Conservation (phyloP, 2,113 vertebrate species). For the Garra rufa region DNA sequence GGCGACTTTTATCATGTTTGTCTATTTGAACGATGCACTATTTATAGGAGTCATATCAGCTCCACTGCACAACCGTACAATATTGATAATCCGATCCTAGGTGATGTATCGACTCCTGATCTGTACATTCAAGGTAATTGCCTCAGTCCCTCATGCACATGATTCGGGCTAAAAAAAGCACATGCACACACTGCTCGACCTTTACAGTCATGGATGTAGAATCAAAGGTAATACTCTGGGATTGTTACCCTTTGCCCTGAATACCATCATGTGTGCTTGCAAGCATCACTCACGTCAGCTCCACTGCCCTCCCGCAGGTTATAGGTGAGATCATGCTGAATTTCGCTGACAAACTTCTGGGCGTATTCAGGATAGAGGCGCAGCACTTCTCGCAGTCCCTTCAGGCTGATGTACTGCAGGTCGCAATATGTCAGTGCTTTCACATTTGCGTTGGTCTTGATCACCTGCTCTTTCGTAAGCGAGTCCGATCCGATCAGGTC, state of each 20-base stretch:
- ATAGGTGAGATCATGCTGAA: constrained; percentile 86
- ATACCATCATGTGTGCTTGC: background rate
- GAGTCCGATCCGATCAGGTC: constrained; percentile 84
- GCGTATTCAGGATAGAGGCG: constrained; percentile 83
- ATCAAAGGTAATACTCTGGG: background rate
- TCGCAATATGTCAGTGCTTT: constrained; percentile 86
- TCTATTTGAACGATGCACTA: background rate
- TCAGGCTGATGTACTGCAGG: constrained; percentile 84
- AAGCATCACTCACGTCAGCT: constrained; percentile 73
- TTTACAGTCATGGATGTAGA: background rate
- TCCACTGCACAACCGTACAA: background rate
- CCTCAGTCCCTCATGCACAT: constrained; percentile 18
- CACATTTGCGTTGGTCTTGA: constrained; percentile 85
- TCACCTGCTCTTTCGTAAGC: constrained; percentile 81
- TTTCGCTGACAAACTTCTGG: constrained; percentile 83
- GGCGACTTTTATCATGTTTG: background rate
- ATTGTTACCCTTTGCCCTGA: background rate
- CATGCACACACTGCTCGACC: background rate
- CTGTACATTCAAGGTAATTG: background rate
- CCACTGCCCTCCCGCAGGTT: constrained; percentile 81
- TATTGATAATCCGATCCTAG: background rate
- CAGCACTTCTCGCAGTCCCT: constrained; percentile 81
- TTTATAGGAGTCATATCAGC: constrained; percentile 11
- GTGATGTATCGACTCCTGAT: constrained; percentile 12
- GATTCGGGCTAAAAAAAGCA: background rate